Percentiles rank a stretch among this genome's conserved stretches.
These are phyloP conservation scores for Prenolepis imparis DNA, from an alignment of 2,888 invertebrate genomes.

Conservation along the genomic window DNA sequence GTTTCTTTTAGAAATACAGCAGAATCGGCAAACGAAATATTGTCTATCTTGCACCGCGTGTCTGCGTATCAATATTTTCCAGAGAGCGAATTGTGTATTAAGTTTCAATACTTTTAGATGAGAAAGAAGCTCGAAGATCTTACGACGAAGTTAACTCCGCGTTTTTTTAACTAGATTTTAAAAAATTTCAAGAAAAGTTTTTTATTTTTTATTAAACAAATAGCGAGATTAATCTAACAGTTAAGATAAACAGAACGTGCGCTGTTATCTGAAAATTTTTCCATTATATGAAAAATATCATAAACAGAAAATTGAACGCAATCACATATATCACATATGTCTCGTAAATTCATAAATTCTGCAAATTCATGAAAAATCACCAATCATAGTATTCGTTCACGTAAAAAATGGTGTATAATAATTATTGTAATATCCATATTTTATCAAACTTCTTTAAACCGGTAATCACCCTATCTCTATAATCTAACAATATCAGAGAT, in stretches of 20 bases:
- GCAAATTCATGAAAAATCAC: not conserved
- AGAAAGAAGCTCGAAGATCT: not conserved
- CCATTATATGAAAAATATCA: not conserved
- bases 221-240: not conserved
- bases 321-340: not conserved
- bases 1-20: slow-evolving; percentile 20
- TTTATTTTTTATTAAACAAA: not conserved
- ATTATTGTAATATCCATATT: not conserved
- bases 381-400: not conserved
- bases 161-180: not conserved
- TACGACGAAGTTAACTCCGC: not conserved
- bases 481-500: not conserved
- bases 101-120: slow-evolving; percentile 11
- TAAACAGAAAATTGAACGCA: not conserved
- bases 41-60: slow-evolving; percentile 3
- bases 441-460: not conserved
- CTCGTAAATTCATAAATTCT: not conserved
- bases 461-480: not conserved
- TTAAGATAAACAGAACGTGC: not conserved
- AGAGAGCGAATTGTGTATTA: slow-evolving; percentile 18
- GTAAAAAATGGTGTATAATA: not conserved
- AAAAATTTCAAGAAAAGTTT: not conserved
- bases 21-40: slow-evolving; percentile 38
- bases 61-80: slow-evolving; percentile 31
- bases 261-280: not conserved